Conservation (phyloP, 2,888 invertebrate genomes). For the Tubulanus polymorphus region DNA sequence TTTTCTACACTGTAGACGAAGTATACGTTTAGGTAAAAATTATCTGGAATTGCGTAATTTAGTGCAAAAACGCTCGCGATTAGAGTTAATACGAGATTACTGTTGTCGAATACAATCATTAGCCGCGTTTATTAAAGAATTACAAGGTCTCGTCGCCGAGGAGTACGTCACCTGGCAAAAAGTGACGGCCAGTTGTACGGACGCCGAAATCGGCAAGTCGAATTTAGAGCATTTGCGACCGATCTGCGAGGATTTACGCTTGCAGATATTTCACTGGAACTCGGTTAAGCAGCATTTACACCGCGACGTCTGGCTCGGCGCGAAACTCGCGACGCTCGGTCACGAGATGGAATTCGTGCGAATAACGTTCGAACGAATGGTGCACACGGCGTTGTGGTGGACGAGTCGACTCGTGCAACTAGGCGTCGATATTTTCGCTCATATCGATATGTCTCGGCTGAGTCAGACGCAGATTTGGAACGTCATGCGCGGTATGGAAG, state of each 20-base stretch:
- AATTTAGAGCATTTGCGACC: conserved; percentile 45
- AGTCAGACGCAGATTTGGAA: conserved; percentile 49
- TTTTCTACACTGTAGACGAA: conserved; percentile 43
- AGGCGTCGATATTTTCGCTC: conserved; percentile 49
- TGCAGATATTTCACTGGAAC: conserved; percentile 49
- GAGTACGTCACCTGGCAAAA: conserved; percentile 40
- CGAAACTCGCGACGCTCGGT: conserved; percentile 34
- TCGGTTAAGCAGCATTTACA: conserved; percentile 45
- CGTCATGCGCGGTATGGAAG: conserved; percentile 48
- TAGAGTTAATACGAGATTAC: conserved; percentile 43
- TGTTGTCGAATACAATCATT: conserved; percentile 32
- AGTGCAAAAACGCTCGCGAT: conserved; percentile 36
- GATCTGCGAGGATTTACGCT: conserved; percentile 48
- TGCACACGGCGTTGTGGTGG: conserved; percentile 42
- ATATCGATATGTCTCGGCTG: conserved; percentile 40
- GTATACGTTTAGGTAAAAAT: conserved; percentile 32
- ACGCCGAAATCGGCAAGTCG: conserved; percentile 25
- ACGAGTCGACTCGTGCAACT: conserved; percentile 42
- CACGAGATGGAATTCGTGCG: conserved; percentile 36
- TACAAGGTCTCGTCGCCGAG: conserved; percentile 35
- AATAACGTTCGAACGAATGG: conserved; percentile 28
- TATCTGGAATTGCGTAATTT: conserved; percentile 34
- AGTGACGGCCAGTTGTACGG: conserved; percentile 35
- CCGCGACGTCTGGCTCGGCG: conserved; percentile 39
- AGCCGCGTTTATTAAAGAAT: conserved; percentile 34